These are phyloP conservation scores for Gari tellinella DNA, from an alignment of 2,888 invertebrate genomes.

Conservation along the genomic window DNA sequence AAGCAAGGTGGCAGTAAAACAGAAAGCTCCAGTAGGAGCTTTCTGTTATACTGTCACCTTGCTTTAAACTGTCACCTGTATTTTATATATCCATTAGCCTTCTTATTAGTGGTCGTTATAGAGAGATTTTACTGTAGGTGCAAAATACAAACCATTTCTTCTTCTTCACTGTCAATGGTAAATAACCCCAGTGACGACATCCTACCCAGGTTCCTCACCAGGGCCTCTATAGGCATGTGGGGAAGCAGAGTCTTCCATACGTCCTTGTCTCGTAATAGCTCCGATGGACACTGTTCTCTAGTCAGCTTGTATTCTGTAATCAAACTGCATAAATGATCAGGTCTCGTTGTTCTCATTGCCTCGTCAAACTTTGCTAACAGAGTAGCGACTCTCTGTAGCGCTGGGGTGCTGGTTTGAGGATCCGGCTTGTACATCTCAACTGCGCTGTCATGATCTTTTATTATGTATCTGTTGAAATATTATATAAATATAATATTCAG, in stretches of 20 bases:
- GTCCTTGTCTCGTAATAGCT: slow-evolving; percentile 87
- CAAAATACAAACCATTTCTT: slow-evolving; percentile 27
- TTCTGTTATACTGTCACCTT: too few species aligned
- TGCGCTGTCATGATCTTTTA: slow-evolving; percentile 73
- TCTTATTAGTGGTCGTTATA: too few species aligned
- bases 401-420: background rate
- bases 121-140: too few species aligned
- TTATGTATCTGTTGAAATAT: slow-evolving; percentile 62
- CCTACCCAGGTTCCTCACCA: slow-evolving; percentile 81
- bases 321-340: slow-evolving; percentile 64
- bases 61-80: too few species aligned
- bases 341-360: slow-evolving; percentile 61
- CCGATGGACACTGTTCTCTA: slow-evolving; percentile 89
- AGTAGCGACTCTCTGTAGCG: slow-evolving; percentile 50
- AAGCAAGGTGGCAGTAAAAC: too few species aligned
- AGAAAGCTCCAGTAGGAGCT: too few species aligned
- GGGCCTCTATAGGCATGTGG: slow-evolving; percentile 84
- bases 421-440: slow-evolving; percentile 58
- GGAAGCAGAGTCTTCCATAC: slow-evolving; percentile 85
- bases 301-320: slow-evolving; percentile 86
- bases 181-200: slow-evolving; percentile 57
- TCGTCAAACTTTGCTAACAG: slow-evolving; percentile 76
- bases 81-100: too few species aligned
- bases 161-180: slow-evolving; percentile 40
- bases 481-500: too few species aligned